Base-by-base conservation (phyloP, 1,140 invertebrate genomes). In the Piezodorus guildinii region DNA sequence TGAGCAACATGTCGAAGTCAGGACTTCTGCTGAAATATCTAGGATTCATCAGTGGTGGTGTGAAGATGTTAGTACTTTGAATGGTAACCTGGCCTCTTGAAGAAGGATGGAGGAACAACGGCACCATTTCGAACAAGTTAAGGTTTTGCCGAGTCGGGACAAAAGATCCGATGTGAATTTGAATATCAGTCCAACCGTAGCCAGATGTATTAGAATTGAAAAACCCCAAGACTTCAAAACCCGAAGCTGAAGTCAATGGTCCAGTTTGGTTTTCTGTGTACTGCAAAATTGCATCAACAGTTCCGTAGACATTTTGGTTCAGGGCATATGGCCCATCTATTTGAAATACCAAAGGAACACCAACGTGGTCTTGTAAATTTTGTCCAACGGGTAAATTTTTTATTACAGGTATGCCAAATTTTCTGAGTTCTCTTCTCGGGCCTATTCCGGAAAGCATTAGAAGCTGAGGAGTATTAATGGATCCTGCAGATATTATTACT, bases 361-460 rank as follows among this genome's bases (percentile, higher is more conserved):
- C 49, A 0, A 89, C 82, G 68, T 91, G 88, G 73, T 91, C 88
- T 71, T 90, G 86, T 51, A 90, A 73, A 72, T 89, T 89, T 66
- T 86, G 79, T 0, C 87, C 87, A 3, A 81, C 79, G 0, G 77
- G 60, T 34, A 68, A 76, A 74, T 92, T 82, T 69, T 81, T 82
- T 0, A 89, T 66, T 0, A 87, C 80, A 5, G 78, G 77, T 39
- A 91, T 88, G 14, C 83, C 82, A 23, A 87, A 73, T 49, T 84
- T 74, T 56, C 77, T 72, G 10, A 94, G 76, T 65, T 94, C 87
- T 10, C 84, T 76, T 52, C 77, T 79, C 0, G 90, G 90, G 0
- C 91, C 91, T 49, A 94, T 79, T 0, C 91, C 91, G 0, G 89
- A 92, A 0, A 94, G 71, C 88, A 94, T 91, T 51, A 94, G 73